Evolutionary conservation across 2,797 vertebrate species (phyloP).

Genomic region (Bothrops alternatus): DNA sequence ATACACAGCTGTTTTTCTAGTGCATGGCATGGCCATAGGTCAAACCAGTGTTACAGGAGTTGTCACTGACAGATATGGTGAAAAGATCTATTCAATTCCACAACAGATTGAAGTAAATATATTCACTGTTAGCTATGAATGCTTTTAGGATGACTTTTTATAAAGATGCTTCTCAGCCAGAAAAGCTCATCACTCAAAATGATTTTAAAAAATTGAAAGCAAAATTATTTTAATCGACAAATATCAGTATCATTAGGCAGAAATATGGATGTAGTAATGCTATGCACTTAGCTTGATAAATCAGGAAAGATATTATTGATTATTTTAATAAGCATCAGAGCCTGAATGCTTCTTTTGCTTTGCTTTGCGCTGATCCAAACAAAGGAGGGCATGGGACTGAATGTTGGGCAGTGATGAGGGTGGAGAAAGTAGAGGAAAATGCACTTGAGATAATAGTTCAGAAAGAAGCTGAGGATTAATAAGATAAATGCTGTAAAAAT

Average conservation of each 20-base stretch:
- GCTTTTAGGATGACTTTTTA: not conserved
- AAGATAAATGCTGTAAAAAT: not conserved
- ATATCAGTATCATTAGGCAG: not conserved
- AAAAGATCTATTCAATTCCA: conserved; percentile 80
- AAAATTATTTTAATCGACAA: not conserved
- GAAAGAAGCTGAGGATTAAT: not conserved
- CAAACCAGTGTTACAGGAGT: conserved; percentile 87
- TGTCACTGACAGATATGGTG: conserved; percentile 78
- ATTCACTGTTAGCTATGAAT: not conserved
- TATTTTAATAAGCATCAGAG: not conserved
- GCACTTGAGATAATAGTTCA: not conserved
- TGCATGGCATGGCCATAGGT: conserved; percentile 83
- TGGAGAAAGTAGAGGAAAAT: not conserved
- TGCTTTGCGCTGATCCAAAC: not conserved
- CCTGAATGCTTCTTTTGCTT: not conserved
- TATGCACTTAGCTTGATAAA: conserved; percentile 23
- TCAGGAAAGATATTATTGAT: conserved; percentile 8
- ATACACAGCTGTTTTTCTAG: conserved; percentile 82
- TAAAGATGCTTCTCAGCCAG: not conserved
- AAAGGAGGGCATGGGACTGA: not conserved
- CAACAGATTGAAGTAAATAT: conserved; percentile 87
- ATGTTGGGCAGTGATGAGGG: not conserved
- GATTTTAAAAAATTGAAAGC: not conserved
- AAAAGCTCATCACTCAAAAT: not conserved
- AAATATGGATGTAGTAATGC: not conserved